Conservation (phyloP, 2,888 invertebrate genomes). For the Diabrotica balteata region DNA sequence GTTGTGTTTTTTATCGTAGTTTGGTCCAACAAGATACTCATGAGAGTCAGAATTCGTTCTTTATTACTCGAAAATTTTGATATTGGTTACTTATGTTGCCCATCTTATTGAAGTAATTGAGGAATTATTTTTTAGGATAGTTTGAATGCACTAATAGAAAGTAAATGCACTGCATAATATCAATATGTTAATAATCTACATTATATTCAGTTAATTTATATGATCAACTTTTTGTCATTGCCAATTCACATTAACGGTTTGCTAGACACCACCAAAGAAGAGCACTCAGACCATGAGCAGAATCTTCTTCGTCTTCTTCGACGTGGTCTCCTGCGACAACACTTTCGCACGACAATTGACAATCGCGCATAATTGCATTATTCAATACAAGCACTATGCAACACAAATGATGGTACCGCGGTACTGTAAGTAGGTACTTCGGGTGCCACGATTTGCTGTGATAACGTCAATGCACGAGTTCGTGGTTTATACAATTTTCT, state of each 20-base stretch:
- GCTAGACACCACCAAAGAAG: not conserved
- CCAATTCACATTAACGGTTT: not conserved
- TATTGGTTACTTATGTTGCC: too few species aligned
- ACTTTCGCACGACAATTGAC: conserved; percentile 38
- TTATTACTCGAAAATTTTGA: too few species aligned
- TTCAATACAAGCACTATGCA: conserved; percentile 32
- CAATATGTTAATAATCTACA: too few species aligned
- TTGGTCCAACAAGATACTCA: too few species aligned
- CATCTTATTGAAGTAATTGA: too few species aligned
- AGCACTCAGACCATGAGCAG: not conserved
- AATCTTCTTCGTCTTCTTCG: conserved; percentile 4
- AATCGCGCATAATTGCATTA: conserved; percentile 41
- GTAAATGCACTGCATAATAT: too few species aligned
- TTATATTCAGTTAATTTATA: too few species aligned
- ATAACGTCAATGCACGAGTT: conserved; percentile 23
- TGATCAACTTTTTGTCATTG: too few species aligned
- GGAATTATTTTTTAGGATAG: too few species aligned
- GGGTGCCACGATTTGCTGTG: conserved; percentile 17
- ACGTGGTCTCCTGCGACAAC: conserved; percentile 31
- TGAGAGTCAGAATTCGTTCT: too few species aligned
- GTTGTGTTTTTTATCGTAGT: too few species aligned
- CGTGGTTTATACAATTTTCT: conserved; percentile 14
- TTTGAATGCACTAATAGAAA: too few species aligned
- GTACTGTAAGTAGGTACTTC: conserved; percentile 17
- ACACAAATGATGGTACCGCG: conserved; percentile 23